Percentiles rank a stretch among this genome's conserved stretches.
Conservation (phyloP, 2,113 vertebrate species). For the Indri indri region DNA sequence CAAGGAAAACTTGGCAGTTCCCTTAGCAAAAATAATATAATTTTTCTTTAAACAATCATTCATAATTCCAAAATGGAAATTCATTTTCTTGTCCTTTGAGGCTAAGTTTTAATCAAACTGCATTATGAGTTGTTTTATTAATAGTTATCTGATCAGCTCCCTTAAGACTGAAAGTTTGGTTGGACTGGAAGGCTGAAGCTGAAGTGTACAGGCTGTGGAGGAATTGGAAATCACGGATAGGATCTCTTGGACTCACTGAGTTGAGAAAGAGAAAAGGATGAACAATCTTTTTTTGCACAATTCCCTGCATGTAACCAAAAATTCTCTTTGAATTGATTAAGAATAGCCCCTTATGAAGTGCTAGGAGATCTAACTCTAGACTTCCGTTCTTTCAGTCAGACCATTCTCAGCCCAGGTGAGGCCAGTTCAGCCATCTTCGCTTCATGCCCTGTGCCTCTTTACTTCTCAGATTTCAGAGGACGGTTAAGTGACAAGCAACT, state of each 20-base stretch:
- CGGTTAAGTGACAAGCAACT: neutral
- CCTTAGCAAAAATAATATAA: neutral
- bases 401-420: neutral
- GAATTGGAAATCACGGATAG: neutral
- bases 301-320: neutral
- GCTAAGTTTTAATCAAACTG: constrained; percentile 6
- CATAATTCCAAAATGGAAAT: constrained; percentile 32
- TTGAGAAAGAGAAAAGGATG: neutral
- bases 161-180: neutral
- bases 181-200: neutral
- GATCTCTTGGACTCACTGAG: neutral
- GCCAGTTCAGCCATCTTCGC: neutral
- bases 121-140: neutral
- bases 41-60: neutral
- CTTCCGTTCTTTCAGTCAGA: neutral
- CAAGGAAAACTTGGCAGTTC: neutral
- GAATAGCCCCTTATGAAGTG: neutral
- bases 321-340: neutral
- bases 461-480: neutral
- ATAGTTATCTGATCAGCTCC: neutral
- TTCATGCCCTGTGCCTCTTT: neutral
- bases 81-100: constrained; percentile 13
- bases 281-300: neutral
- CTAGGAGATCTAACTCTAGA: neutral
- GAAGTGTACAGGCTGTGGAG: neutral